These are phyloP conservation scores for Corapipo altera DNA, from an alignment of 2,113 vertebrate genomes.

Conservation along the genomic window DNA sequence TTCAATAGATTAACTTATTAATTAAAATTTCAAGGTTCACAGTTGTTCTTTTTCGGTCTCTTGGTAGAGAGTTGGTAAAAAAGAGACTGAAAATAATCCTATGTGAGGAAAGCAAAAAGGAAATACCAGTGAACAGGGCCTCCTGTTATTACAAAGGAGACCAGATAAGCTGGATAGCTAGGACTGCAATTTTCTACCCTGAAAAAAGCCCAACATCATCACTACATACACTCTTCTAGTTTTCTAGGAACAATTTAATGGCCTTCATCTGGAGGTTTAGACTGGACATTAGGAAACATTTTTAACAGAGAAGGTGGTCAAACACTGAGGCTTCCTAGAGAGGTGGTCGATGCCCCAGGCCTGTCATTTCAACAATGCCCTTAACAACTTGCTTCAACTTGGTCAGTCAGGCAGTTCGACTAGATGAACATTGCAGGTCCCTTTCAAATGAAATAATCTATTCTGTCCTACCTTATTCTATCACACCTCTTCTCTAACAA, in stretches of 20 bases:
- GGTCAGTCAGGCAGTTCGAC: neutral
- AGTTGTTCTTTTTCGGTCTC: neutral
- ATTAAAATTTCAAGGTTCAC: neutral
- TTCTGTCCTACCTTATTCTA: neutral
- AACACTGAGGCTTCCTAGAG: neutral
- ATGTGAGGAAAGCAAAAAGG: neutral
- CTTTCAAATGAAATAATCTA: neutral
- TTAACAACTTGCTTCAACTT: neutral
- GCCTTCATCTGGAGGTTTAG: neutral
- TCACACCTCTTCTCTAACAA: neutral
- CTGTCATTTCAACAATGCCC: neutral
- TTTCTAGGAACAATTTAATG: neutral
- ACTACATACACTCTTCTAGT: neutral
- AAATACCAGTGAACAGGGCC: neutral
- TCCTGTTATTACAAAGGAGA: neutral
- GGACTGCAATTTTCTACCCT: neutral
- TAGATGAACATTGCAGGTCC: neutral
- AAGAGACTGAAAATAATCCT: neutral
- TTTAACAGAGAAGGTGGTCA: neutral
- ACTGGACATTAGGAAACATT: neutral
- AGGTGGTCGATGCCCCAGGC: neutral
- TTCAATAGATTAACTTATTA: neutral
- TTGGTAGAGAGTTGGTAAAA: neutral
- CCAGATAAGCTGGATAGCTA: neutral
- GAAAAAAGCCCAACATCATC: neutral